Base-by-base conservation (phyloP, 2,113 vertebrate species). In the Panthera uncia region DNA sequence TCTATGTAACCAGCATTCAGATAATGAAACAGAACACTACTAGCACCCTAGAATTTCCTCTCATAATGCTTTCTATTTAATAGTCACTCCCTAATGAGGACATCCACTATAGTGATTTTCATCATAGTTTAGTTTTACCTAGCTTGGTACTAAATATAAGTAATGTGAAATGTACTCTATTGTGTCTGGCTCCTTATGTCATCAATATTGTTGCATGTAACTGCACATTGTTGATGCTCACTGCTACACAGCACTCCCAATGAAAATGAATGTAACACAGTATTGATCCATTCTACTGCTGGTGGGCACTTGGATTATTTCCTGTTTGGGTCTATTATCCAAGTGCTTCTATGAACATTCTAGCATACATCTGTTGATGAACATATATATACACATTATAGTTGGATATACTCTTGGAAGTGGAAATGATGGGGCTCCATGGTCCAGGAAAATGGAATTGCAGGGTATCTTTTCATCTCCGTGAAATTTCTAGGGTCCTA, bases 11-110 rank as follows among this genome's bases (percentile, higher is more conserved):
- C 16, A 83, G 21, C 10, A 69, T 83, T 15, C 8, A 90, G 21
- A 50, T 80, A 92, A 95, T 63, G 25, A 88, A 96, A 93, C 9
- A 23, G 33, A 96, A 92, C 38, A 63, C 69, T 89, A 91, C 19
- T 27, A 80, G 29, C 12, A 92, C 5, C 41, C 29, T 52, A 93
- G 31, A 91, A 88, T 63, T 81, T 84, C 13, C 29, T 76, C 15
- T 79, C n/a, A 18, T 65, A 96, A 91, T 5, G 12, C 52, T 36
- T 89, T 93, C 69, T 63, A 82, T 27, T 91, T 94, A 79, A 94
- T 68, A 83, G 27, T 25, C 25, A 36, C 29, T 91, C 7, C 18
- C 27, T 33, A 85, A 83, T 63, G 68, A 95, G 41, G 33, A 31
- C 10, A 45, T 45, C 36, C 16, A 71, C 36, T 88, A n/a, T 41